Base-by-base conservation (phyloP, 2,113 vertebrate species). In the Oophaga pumilio region DNA sequence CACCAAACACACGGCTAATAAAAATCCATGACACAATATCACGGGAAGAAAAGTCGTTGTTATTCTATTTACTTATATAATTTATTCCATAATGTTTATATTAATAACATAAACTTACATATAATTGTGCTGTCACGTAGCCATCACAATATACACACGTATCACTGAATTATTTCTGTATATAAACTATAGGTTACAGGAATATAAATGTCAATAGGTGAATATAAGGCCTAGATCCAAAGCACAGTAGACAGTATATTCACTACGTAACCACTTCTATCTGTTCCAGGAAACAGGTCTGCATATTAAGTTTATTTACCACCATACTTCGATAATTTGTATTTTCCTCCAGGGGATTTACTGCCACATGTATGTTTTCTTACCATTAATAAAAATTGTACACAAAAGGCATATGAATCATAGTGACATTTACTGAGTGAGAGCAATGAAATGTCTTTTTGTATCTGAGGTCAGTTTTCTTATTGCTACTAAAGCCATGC, bases 181-280 rank as follows among this genome's bases (percentile, higher is more conserved):
- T 66, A 82, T 68, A 82, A 66, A 82, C 28, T 82, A 82, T 66
- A 66, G 43, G 17, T 26, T 60, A 22, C 62, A 83, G n/a, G 64
- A 83, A 83, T 69, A n/a, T 24, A 83, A 83, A 83, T 83, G 81
- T 83, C 81, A 69, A 86, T 66, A 78, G 90, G 88, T 49, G 56
- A 50, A 87, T 69, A 33, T 10, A 85, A 78, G 90, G 89, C 85
- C 73, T 57, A 33, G 52, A 79, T 79, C 56, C 56, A 43, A 14
- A 59, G 53, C 24, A 79, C 52, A 79, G 77, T 80, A 80, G 56
- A 80, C 24, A 17, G 56, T 69, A 50, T 83, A 28, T 83, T 69
- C 50, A 83, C 17, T 26, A n/a, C 49, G 2, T 11, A n/a, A 26
- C 81, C 62, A 10, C 80, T 50, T 15, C 12, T 82, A 49, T 82